Conservation (phyloP, 2,797 vertebrate species). For the Anolis apletophallus region DNA sequence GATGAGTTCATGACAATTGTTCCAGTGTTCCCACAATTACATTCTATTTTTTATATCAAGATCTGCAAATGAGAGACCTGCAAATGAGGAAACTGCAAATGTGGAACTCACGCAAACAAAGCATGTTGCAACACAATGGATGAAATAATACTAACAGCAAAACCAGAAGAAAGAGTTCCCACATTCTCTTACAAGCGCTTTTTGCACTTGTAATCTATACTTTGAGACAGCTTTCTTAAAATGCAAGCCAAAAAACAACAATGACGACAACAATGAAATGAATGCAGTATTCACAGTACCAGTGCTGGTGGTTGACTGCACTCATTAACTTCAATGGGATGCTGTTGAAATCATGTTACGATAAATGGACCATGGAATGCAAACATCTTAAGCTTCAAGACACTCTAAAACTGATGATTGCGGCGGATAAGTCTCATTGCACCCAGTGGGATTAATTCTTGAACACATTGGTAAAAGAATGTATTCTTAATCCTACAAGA, state of each 20-base stretch:
- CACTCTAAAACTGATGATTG: background rate
- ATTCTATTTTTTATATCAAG: background rate
- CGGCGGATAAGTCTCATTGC: background rate
- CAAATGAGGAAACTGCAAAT: background rate
- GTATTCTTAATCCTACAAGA: background rate
- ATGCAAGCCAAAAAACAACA: background rate
- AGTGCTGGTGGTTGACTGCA: background rate
- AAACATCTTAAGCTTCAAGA: slow-evolving; percentile 1
- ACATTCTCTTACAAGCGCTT: background rate
- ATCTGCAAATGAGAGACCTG: background rate
- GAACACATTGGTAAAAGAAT: background rate
- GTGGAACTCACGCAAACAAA: background rate
- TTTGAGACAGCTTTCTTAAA: background rate
- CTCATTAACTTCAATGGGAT: background rate
- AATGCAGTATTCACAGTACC: background rate
- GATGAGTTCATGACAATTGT: background rate
- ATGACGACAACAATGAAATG: background rate
- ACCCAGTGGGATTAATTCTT: background rate
- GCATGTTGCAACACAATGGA: background rate
- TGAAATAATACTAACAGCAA: background rate
- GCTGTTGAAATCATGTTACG: slow-evolving; percentile 2
- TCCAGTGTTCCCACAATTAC: background rate
- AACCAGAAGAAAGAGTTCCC: background rate
- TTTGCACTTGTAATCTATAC: background rate
- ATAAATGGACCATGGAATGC: background rate